Base-by-base conservation (phyloP, 2,113 vertebrate genomes). In the Chrysochloris asiatica region DNA sequence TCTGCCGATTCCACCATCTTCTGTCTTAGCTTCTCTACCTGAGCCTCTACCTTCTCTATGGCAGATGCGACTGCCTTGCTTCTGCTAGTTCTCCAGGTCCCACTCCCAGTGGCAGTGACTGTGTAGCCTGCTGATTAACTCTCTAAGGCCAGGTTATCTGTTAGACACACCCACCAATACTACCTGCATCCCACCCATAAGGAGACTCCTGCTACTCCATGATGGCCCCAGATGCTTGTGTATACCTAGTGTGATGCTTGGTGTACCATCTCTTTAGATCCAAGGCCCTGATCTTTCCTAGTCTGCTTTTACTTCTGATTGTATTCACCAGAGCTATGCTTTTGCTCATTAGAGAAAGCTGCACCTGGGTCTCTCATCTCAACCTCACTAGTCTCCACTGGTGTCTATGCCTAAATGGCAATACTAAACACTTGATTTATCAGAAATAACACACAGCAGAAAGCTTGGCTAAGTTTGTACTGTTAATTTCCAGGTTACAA, bases 401-500 rank as follows among this genome's bases (percentile, higher is more conserved):
- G 16, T 71, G 41, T 47, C 1, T 2, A 8, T 43, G 17, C 50
- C 76, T 65, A 81, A 73, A 59, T 24, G 14, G 8, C 7, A 41
- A 21, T 54, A 76, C 7, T 45, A 81, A 71, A 45, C 13, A 90
- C 65, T 47, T 41, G 59, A 63, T 24, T 91, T 86, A 56, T 47
- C 45, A 85, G 75, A 82, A 93, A 91, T 36, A 63, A n/a, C 3
- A 48, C 71, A 38, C 50, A 33, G 72, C 45, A 86, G n/a, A 59
- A 67, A 43, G 33, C 83, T 47, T 83, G 41, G 61, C 30, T n/a
- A 83, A 28, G 36, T 73, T 50, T 65, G 4, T 45, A 50, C 88
- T 88, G 19, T 67, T 73, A 50, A 59, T 73, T 67, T 41, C 28
- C 45, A 48, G 38, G 3, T 17, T 83, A 59, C 45, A 6, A 47